Percentiles rank a stretch among this genome's conserved stretches.
phyloP scores from a whole-genome alignment of 2,888 invertebrate genomes.

The Agrochola litura region DNA sequence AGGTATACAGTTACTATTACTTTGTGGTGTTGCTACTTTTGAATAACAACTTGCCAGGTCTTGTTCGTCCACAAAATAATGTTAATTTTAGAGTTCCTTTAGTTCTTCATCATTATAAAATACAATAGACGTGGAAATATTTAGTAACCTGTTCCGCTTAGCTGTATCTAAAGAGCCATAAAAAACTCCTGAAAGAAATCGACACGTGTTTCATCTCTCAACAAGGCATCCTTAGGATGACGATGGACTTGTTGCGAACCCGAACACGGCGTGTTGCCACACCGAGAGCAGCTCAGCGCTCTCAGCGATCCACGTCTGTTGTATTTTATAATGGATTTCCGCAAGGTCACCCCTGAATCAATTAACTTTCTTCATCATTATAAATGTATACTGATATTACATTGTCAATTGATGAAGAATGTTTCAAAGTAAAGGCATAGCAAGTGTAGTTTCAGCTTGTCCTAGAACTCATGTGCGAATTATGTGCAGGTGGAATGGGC shows the following conservation, averaged over 20 bases:
- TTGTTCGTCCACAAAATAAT: neutral
- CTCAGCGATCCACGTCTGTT: no score
- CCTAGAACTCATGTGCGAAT: neutral
- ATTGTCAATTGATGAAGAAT: neutral
- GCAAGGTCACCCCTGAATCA: no score
- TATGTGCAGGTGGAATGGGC: constrained; percentile 93
- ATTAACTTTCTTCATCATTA: neutral
- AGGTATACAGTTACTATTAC: neutral
- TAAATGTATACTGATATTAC: neutral
- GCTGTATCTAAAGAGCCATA: no score
- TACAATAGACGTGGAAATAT: no score
- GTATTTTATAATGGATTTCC: no score
- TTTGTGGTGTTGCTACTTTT: neutral
- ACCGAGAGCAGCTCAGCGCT: no score
- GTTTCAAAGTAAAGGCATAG: neutral
- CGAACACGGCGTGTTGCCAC: no score
- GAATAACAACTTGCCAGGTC: neutral
- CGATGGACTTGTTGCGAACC: no score
- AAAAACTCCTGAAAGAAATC: no score
- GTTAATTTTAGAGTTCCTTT: neutral
- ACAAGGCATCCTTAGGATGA: no score
- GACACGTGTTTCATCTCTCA: no score
- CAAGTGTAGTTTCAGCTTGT: neutral
- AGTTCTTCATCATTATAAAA: neutral
- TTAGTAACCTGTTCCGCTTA: no score